These are phyloP conservation scores for Pediacus dermestoides DNA, from an alignment of 2,888 invertebrate genomes.

Conservation along the genomic window DNA sequence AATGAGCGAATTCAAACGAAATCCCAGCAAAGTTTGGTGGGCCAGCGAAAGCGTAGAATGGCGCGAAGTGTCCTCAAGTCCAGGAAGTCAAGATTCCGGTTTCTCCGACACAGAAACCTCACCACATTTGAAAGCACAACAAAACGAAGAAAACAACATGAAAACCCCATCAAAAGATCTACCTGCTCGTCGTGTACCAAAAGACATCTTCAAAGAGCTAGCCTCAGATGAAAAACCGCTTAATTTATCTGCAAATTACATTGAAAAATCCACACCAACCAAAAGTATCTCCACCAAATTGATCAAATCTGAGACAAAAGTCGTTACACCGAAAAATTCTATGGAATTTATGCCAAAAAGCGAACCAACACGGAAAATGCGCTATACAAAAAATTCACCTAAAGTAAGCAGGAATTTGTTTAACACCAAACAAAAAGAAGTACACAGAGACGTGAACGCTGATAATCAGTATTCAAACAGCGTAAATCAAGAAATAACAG, in stretches of 20 bases:
- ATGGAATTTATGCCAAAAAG: slow-evolving; percentile 24
- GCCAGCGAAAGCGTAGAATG: slow-evolving; percentile 44
- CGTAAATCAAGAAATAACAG: slow-evolving; percentile 30
- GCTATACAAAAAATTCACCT: slow-evolving; percentile 37
- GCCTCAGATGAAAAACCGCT: slow-evolving; percentile 22
- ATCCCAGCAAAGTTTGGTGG: slow-evolving; percentile 69
- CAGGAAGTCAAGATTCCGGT: slow-evolving; percentile 76
- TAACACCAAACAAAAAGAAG: slow-evolving; percentile 17
- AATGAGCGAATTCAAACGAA: slow-evolving; percentile 66
- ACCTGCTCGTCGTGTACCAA: slow-evolving; percentile 25
- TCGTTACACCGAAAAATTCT: slow-evolving; percentile 16
- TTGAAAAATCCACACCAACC: slow-evolving; percentile 45
- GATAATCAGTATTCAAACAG: slow-evolving; percentile 43
- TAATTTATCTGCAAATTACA: slow-evolving; percentile 46
- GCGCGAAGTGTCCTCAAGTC: slow-evolving; percentile 58
- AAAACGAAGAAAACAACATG: slow-evolving; percentile 42
- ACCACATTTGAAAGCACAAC: slow-evolving; percentile 53
- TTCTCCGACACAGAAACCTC: slow-evolving; percentile 75
- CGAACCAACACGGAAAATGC: slow-evolving; percentile 28
- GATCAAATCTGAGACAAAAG: slow-evolving; percentile 24
- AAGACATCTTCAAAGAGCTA: slow-evolving; percentile 40
- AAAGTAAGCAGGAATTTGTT: slow-evolving; percentile 47
- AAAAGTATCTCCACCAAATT: slow-evolving; percentile 21
- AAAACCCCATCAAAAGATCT: slow-evolving; percentile 19
- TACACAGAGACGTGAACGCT: slow-evolving; percentile 12